Base-by-base conservation (phyloP, 2,888 invertebrate genomes). In the Yponomeuta sedellus region DNA sequence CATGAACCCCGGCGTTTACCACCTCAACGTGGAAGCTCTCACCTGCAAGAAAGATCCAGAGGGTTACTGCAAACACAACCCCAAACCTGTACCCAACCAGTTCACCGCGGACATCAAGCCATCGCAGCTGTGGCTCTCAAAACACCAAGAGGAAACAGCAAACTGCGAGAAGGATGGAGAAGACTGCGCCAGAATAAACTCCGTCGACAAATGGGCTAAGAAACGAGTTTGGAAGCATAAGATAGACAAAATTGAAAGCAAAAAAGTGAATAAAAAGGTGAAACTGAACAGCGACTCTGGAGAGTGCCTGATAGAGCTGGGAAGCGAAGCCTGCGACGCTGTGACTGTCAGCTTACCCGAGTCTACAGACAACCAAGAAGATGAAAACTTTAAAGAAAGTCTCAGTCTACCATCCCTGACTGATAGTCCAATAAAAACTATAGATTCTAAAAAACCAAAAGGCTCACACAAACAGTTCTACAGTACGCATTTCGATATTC, bases 401-500 rank as follows among this genome's bases (percentile, higher is more conserved):
- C 44, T 12, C 16, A 52, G 44, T 16, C 5, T 52, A 16, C 44
- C 44, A 52, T 16, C 44, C 12, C 44, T 52, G 44, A 52, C 44
- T 52, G 44, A 52, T 16, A 52, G 44, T 52, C 44, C 44, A 52
- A n/a, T 63, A 39, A 63, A 39, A 63, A n/a, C 16, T 22, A 16
- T 56, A 10, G 52, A 52, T 6, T 2, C 2, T 12, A 61, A 58
- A 28, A 56, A 57, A 59, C 11, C 25, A 16, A 66, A 58, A 58
- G 59, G 58, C 16, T 56, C 70, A 8, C 78, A 84, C 67, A 73
- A 80, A 65, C 81, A 86, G 72, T 90, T 90, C 67, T 85, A 86
- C 69, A 89, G 90, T 69, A 74, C 90, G 59, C 89, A 90, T 74
- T 91, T 91, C 65, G 89, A 91, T 70, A 88, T 90, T 63, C 72